Conservation (phyloP, 2,113 vertebrate species). For the Solea senegalensis region DNA sequence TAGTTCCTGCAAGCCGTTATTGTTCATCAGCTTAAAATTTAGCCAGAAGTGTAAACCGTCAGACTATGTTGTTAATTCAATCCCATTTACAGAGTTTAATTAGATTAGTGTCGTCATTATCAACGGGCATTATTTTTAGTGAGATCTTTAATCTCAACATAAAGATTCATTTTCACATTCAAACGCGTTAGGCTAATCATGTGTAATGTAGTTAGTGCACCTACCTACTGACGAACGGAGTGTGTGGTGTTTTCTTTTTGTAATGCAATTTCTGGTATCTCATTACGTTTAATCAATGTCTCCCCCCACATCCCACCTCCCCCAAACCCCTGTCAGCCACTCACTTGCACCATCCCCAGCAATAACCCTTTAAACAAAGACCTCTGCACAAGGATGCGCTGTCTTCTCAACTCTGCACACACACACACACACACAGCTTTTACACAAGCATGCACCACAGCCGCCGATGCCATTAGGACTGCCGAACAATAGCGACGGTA, state of each 20-base stretch:
- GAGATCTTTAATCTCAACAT: conserved; percentile 27
- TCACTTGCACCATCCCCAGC: conserved; percentile 6
- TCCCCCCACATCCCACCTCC: neutral
- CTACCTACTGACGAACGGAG: conserved; percentile 2
- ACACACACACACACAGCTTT: conserved; percentile 8
- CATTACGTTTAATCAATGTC: conserved; percentile 62
- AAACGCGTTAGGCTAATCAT: conserved; percentile 6
- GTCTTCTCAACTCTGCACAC: conserved; percentile 16
- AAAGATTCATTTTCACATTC: conserved; percentile 36
- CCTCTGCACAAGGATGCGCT: conserved; percentile 39
- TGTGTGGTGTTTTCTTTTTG: conserved; percentile 24
- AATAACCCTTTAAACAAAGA: conserved; percentile 54
- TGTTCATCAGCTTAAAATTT: conserved; percentile 41
- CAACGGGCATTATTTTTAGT: neutral
- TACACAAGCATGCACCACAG: conserved; percentile 6
- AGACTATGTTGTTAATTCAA: conserved; percentile 37
- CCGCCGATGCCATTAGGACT: conserved; percentile 50
- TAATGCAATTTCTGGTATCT: conserved; percentile 58
- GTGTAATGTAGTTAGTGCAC: conserved; percentile 34
- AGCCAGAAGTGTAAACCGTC: conserved; percentile 21
- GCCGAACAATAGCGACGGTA: conserved; percentile 56
- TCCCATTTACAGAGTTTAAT: conserved; percentile 28
- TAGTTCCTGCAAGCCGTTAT: conserved; percentile 19
- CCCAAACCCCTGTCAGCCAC: conserved; percentile 8
- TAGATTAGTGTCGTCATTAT: conserved; percentile 14